Evolutionary conservation across 2,888 invertebrate genomes (phyloP).

Genomic region (Clepsis dumicolana): DNA sequence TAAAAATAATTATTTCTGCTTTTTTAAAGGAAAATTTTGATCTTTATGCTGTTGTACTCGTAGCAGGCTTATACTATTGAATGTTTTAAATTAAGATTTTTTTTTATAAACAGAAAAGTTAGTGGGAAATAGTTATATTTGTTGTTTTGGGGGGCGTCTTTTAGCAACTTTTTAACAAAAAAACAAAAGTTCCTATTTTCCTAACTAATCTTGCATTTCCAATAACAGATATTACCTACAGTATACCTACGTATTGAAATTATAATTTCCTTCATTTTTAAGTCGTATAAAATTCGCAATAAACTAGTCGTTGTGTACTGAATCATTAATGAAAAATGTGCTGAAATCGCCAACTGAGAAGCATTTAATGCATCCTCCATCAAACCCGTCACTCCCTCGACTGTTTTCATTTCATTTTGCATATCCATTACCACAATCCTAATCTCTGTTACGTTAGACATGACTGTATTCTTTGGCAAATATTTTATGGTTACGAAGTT

Average conservation of each 20-base stretch:
- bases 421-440: slow-evolving; percentile 44
- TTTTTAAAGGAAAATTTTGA: background rate
- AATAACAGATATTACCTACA: too few species aligned
- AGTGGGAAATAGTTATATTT: too few species aligned
- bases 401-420: slow-evolving; percentile 62
- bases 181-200: too few species aligned
- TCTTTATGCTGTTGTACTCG: background rate
- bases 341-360: slow-evolving; percentile 45
- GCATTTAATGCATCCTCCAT: slow-evolving; percentile 51
- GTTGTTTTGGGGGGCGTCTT: too few species aligned
- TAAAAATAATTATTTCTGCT: slow-evolving; percentile 13
- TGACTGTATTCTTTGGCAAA: background rate
- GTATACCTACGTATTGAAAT: too few species aligned
- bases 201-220: too few species aligned
- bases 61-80: background rate
- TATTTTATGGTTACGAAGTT: background rate
- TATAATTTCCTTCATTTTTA: too few species aligned
- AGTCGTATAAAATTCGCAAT: too few species aligned
- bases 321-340: background rate
- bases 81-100: too few species aligned
- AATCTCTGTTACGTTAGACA: background rate
- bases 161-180: too few species aligned
- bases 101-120: too few species aligned
- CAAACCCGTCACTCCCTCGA: slow-evolving; percentile 55
- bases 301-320: background rate